These are phyloP conservation scores for Sebastes iracundus DNA, from an alignment of 2,797 vertebrate species.

Conservation along the genomic window DNA sequence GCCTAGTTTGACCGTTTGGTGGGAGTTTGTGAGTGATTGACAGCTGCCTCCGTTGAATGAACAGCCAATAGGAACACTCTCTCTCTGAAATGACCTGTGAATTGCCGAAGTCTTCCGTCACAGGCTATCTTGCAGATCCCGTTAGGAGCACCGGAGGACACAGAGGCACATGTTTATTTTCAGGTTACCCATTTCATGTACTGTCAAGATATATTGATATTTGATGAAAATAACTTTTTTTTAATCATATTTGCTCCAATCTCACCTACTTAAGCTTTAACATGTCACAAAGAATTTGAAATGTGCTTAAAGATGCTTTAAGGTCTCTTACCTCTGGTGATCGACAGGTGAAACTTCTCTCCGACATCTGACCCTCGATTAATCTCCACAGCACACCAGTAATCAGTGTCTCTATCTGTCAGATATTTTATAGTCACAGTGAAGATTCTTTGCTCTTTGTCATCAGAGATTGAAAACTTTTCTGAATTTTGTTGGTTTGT, in stretches of 20 bases:
- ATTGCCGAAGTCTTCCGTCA: too few species aligned
- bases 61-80: too few species aligned
- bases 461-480: constrained; percentile 42
- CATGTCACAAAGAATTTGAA: neutral
- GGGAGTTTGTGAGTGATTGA: rapidly evolving
- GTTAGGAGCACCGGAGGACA: too few species aligned
- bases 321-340: constrained; percentile 14
- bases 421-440: constrained; percentile 24
- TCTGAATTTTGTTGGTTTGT: neutral
- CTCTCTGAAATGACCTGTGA: too few species aligned
- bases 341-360: neutral
- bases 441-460: neutral
- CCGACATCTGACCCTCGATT: rapidly evolving
- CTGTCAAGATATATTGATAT: too few species aligned
- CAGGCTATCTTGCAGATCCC: too few species aligned
- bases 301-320: neutral
- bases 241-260: too few species aligned
- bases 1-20: too few species aligned
- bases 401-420: rapidly evolving
- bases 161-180: too few species aligned
- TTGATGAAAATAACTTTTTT: too few species aligned
- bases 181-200: too few species aligned
- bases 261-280: neutral
- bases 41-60: too few species aligned
- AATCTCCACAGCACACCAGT: constrained; percentile 49